Conservation (phyloP, 2,888 invertebrate species). For the Penaeus monodon region DNA sequence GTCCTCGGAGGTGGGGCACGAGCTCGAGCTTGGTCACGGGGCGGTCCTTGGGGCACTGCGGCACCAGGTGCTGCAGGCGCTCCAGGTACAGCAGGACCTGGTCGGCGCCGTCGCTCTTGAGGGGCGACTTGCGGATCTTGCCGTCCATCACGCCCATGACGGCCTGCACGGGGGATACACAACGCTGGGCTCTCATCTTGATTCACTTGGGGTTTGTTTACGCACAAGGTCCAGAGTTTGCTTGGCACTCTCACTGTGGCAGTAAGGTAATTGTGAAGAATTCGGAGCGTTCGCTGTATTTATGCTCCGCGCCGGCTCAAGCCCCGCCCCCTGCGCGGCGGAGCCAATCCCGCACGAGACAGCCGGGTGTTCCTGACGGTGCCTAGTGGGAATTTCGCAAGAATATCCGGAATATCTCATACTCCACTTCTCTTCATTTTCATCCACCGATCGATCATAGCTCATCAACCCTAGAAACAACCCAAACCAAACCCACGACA, state of each 20-base stretch:
- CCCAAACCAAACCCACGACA: background rate
- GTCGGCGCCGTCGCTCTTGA: conserved; percentile 51
- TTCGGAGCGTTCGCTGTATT: background rate
- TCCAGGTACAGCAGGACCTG: conserved; percentile 68
- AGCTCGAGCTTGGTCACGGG: conserved; percentile 71
- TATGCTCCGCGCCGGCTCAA: conserved; percentile 23
- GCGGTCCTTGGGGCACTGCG: conserved; percentile 70
- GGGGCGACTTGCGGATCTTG: conserved; percentile 51
- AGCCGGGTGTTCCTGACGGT: background rate
- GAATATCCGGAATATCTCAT: too few species aligned
- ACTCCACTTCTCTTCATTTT: too few species aligned
- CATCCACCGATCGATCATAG: too few species aligned
- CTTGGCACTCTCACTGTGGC: conserved; percentile 4
- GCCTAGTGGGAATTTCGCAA: too few species aligned
- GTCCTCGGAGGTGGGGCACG: conserved; percentile 66
- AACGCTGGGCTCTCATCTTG: conserved; percentile 61
- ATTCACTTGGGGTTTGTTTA: conserved; percentile 15
- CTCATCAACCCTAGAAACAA: background rate
- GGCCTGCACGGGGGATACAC: conserved; percentile 50
- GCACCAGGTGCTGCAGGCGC: conserved; percentile 71
- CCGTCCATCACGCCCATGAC: conserved; percentile 44
- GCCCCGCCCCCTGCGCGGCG: background rate
- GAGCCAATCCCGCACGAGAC: background rate
- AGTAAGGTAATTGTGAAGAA: conserved; percentile 29
- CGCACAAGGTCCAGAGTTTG: background rate